Evolutionary conservation across 2,888 invertebrate genomes (phyloP).

Genomic region (Lasioglossum leucozonium): DNA sequence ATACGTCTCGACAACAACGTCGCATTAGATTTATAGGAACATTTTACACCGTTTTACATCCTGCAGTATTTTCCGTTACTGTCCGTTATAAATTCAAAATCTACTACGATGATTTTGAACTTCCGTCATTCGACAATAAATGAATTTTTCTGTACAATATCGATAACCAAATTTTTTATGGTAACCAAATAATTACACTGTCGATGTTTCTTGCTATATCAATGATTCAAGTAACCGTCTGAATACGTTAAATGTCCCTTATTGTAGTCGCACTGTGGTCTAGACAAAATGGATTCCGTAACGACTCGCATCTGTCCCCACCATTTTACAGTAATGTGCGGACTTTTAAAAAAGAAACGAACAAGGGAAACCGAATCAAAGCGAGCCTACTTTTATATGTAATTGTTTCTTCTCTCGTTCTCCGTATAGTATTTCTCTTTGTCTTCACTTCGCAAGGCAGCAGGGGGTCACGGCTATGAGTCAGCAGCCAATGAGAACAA

Average conservation of each 20-base stretch:
- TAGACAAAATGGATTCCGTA: neutral
- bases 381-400: neutral
- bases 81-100: neutral
- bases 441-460: neutral
- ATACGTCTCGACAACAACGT: neutral
- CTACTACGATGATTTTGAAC: neutral
- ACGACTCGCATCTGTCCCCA: neutral
- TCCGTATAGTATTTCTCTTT: neutral
- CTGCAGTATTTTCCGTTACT: neutral
- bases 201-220: neutral
- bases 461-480: neutral
- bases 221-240: neutral
- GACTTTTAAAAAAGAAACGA: neutral
- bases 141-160: neutral
- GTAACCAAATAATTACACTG: neutral
- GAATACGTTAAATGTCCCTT: neutral
- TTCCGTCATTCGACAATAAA: constrained; percentile 5
- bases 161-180: neutral
- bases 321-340: neutral
- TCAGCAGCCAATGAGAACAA: neutral
- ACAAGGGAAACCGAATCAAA: neutral
- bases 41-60: constrained; percentile 1
- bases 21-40: constrained; percentile 6
- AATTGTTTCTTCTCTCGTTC: neutral
- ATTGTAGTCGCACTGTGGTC: neutral